Conservation (phyloP, 2,797 vertebrate genomes). For the Danio kyathit region DNA sequence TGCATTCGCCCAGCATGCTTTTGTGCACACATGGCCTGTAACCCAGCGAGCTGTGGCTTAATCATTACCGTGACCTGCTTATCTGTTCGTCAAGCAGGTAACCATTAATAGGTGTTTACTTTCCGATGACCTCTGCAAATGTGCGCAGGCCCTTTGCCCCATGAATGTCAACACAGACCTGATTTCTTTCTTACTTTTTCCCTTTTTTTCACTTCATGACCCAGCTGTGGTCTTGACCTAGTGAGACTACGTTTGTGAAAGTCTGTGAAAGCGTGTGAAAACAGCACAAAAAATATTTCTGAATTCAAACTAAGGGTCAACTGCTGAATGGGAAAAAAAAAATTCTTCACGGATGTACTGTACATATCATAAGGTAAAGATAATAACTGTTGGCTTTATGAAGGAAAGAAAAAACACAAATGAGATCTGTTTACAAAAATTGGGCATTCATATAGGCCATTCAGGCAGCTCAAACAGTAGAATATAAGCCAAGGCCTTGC, state of each 20-base stretch:
- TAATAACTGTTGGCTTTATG: neutral
- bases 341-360: slow-evolving; percentile 9
- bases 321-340: slow-evolving; percentile 4
- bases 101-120: slow-evolving; percentile 99
- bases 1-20: slow-evolving; percentile 74
- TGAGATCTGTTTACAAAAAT: neutral
- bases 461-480: neutral
- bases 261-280: slow-evolving; percentile 6
- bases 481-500: neutral
- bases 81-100: slow-evolving; percentile 94
- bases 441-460: neutral
- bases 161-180: slow-evolving; percentile 85
- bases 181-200: slow-evolving; percentile 67
- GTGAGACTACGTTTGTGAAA: slow-evolving; percentile 51
- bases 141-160: slow-evolving; percentile 83
- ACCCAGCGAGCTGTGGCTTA: slow-evolving; percentile 85
- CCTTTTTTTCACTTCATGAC: slow-evolving; percentile 59
- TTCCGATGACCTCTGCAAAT: slow-evolving; percentile 94
- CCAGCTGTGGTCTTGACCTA: slow-evolving; percentile 66
- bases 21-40: slow-evolving; percentile 80
- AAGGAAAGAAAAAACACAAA: neutral
- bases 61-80: slow-evolving; percentile 98
- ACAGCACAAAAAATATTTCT: slow-evolving; percentile 30
- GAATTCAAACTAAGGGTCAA: slow-evolving; percentile 40
- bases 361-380: slow-evolving; percentile 18